Conservation (phyloP, 2,888 invertebrate species). For the Yponomeuta evonymella region DNA sequence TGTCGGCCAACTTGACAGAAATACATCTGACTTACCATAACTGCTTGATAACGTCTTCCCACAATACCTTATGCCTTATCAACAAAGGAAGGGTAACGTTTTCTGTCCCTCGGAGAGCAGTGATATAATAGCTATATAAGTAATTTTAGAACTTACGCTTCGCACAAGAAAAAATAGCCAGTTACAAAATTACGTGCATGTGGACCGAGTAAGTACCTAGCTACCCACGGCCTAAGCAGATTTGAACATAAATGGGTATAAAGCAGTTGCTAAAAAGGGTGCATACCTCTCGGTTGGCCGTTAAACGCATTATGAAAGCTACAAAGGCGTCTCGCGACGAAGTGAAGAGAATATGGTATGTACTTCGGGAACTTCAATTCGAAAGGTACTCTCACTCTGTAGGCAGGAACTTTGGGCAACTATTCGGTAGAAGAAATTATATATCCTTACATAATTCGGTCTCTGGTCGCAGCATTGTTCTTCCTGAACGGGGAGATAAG, state of each 20-base stretch:
- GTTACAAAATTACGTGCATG: no score
- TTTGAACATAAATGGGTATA: neutral
- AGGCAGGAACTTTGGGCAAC: neutral
- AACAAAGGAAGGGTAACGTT: no score
- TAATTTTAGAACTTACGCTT: no score
- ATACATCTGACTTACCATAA: no score
- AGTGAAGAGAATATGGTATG: neutral
- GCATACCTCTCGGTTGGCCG: neutral
- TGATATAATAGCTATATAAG: no score
- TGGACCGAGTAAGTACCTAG: no score
- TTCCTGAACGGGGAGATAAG: neutral
- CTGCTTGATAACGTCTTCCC: no score
- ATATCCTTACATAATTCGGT: neutral
- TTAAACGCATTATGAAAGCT: neutral
- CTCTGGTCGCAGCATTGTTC: neutral
- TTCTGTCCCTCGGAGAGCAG: no score
- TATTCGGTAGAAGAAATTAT: neutral
- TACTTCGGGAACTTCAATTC: neutral
- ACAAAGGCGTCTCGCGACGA: neutral
- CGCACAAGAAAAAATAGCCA: no score
- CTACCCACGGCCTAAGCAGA: no score
- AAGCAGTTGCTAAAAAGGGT: neutral
- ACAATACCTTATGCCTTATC: no score
- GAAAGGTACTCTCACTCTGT: neutral
- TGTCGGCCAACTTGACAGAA: no score